Evolutionary conservation across 2,797 vertebrate genomes (phyloP).

Genomic region (Clarias fuscus): DNA sequence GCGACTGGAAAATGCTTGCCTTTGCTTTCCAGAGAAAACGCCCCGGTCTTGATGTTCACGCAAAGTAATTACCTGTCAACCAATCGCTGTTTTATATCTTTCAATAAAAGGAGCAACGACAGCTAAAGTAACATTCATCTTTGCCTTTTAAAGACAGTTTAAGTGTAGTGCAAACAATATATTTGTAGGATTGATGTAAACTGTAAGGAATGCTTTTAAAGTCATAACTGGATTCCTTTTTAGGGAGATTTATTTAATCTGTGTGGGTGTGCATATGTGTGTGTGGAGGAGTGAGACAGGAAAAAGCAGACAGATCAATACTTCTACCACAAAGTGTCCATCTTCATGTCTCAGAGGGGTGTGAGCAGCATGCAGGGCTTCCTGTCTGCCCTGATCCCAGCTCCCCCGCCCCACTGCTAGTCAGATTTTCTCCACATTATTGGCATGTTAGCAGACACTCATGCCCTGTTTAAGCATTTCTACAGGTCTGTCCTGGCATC

Average conservation of each 20-base stretch:
- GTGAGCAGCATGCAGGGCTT: constrained; percentile 39
- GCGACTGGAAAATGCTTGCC: constrained; percentile 14
- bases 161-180: background rate
- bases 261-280: background rate
- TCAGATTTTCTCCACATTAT: background rate
- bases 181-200: background rate
- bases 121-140: background rate
- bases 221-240: background rate
- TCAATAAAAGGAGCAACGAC: constrained; percentile 7
- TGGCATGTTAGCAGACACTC: background rate
- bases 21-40: constrained; percentile 21
- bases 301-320: constrained; percentile 49
- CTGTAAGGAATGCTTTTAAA: constrained; percentile 20
- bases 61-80: constrained; percentile 2
- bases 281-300: constrained; percentile 34
- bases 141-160: background rate
- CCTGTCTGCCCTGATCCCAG: constrained; percentile 49
- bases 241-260: background rate
- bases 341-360: constrained; percentile 34
- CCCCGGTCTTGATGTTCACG: constrained; percentile 29
- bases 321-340: constrained; percentile 17
- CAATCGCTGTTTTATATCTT: background rate
- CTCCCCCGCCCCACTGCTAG: background rate
- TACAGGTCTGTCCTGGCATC: background rate
- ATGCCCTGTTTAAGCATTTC: background rate